Evolutionary conservation across 2,113 vertebrate genomes (phyloP).

Genomic region (Hippopotamus amphibius): DNA sequence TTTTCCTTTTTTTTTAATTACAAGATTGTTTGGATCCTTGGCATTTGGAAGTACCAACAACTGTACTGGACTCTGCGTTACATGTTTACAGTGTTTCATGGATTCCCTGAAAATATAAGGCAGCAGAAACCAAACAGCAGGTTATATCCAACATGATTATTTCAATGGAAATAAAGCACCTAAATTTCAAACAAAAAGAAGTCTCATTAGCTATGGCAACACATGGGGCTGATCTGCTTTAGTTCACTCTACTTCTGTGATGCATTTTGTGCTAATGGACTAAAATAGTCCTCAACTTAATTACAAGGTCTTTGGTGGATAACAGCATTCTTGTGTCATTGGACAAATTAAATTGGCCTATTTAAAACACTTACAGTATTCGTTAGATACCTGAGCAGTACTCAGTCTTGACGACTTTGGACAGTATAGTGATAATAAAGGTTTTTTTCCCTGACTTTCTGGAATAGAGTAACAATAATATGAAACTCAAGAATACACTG

Average conservation of each 20-base stretch:
- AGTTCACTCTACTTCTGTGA: background rate
- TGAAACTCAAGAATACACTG: background rate
- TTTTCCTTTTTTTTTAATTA: background rate
- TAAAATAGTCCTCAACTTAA: background rate
- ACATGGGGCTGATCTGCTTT: background rate
- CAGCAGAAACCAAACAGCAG: background rate
- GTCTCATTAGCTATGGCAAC: background rate
- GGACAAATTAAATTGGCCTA: background rate
- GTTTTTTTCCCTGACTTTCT: background rate
- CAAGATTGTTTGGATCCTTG: background rate
- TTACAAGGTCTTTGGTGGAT: background rate
- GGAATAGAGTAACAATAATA: background rate
- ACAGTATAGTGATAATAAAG: background rate
- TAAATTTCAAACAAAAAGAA: background rate
- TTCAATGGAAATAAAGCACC: background rate
- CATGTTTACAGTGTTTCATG: background rate
- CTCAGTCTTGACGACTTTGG: background rate
- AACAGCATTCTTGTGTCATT: background rate
- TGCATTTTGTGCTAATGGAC: background rate
- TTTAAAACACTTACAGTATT: background rate
- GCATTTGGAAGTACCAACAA: background rate
- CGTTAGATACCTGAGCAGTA: background rate
- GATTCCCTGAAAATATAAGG: background rate
- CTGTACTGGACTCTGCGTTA: background rate
- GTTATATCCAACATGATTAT: background rate